Base-by-base conservation (phyloP, 2,113 vertebrate genomes). In the Grantiella picta region DNA sequence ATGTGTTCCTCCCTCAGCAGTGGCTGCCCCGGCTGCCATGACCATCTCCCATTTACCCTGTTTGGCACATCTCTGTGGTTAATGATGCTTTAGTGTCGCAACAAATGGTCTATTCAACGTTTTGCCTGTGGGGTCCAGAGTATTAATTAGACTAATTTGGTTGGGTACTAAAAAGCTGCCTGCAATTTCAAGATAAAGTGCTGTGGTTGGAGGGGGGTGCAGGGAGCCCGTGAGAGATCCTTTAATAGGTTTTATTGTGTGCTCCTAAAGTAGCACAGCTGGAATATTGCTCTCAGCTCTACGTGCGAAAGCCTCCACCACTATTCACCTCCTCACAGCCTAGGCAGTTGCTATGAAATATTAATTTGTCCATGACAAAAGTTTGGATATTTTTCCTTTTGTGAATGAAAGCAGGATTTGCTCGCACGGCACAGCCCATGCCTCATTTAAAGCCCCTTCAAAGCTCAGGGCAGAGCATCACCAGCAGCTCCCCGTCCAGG, bases 101-200 rank as follows among this genome's bases (percentile, higher is more conserved):
- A 84, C 38, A 78, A 96, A 92, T 54, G 59, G 42, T 24, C 71
- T 94, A 88, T 95, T 97, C 81, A 94, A 49, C 59, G 22, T 79
- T 97, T 92, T 91, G 85, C 79, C 91, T 93, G 71, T 94, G 76
- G 69, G 61, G 56, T 94, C 81, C 73, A 28, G 65, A 63, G 83
- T 73, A 85, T 96, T 96, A 96, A 95, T 92, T 95, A 97, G 93
- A 24, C 38, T 96, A 79, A 97, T 96, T 87, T 91, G 70, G 66
- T 82, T 69, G 81, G 64, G 50, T 70, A 40, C 79, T 95, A 94
- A 89, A 87, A 92, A 96, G 84, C 86, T 85, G 92, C 84, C 89
- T 97, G 96, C 83, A 97, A 52, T 92, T 97, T 90, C 25, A 78
- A 95, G 89, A 97, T 96, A 96, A 96, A 95, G 82, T 82, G 40